These are phyloP conservation scores for Cepphus grylle DNA, from an alignment of 2,113 vertebrate species.

Conservation along the genomic window DNA sequence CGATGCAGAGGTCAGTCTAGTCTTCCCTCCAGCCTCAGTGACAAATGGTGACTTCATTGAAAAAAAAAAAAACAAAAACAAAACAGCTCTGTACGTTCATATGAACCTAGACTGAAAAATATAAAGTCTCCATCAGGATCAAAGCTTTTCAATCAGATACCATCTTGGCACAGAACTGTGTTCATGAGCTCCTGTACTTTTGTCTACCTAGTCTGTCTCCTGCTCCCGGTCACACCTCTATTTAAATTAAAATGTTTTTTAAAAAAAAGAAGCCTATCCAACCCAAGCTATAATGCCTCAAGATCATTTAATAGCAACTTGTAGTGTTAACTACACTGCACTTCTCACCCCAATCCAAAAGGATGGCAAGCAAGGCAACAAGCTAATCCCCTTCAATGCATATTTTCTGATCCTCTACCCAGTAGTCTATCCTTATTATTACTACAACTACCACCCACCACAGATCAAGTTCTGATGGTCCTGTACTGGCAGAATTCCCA, in stretches of 20 bases:
- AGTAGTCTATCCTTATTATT: not conserved
- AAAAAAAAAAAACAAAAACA: not conserved
- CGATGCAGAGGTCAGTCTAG: not conserved
- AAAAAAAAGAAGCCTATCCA: not conserved
- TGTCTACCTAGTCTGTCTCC: not conserved
- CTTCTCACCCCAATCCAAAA: not conserved
- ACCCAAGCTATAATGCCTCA: not conserved
- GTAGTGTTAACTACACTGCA: not conserved
- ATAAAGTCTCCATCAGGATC: not conserved
- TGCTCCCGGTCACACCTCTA: not conserved
- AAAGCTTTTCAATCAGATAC: not conserved
- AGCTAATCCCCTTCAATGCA: not conserved
- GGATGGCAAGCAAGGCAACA: not conserved
- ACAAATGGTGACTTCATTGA: not conserved
- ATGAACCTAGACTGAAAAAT: not conserved
- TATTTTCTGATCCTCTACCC: not conserved
- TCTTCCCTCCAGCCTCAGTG: not conserved
- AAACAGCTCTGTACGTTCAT: not conserved
- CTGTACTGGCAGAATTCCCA: not conserved
- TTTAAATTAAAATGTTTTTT: not conserved
- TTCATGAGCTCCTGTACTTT: not conserved
- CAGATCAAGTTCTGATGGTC: not conserved
- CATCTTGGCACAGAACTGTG: not conserved
- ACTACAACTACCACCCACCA: not conserved
- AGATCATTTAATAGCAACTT: not conserved